phyloP scores from a whole-genome alignment of 1,140 invertebrate genomes.

The Pseudoatta argentina region DNA sequence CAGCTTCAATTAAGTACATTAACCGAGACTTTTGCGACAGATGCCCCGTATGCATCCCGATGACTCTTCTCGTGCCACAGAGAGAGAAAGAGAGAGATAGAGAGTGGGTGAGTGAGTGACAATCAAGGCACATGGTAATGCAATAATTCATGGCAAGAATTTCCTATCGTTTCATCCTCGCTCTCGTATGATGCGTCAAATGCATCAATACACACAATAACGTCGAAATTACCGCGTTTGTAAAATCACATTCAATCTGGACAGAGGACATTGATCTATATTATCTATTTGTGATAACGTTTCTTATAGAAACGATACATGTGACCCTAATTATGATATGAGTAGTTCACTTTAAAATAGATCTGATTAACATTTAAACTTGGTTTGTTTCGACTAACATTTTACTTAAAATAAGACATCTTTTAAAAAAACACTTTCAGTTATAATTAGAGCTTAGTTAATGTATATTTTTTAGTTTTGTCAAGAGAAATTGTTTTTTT shows the following conservation, averaged over 20 bases:
- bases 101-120: slow-evolving; percentile 35
- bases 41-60: background rate
- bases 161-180: slow-evolving; percentile 19
- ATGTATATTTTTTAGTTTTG: background rate
- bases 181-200: slow-evolving; percentile 35
- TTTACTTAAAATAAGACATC: too few species aligned
- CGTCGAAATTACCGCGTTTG: background rate
- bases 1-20: slow-evolving; percentile 76
- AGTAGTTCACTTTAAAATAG: background rate
- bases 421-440: background rate
- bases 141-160: slow-evolving; percentile 68
- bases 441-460: background rate
- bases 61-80: slow-evolving; percentile 27
- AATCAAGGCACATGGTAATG: slow-evolving; percentile 69
- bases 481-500: background rate
- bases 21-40: slow-evolving; percentile 69
- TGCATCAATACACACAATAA: slow-evolving; percentile 18
- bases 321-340: background rate
- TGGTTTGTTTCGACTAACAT: too few species aligned
- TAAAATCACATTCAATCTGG: slow-evolving; percentile 41
- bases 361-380: slow-evolving; percentile 25
- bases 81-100: slow-evolving; percentile 8
- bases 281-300: slow-evolving; percentile 18
- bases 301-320: background rate
- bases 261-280: background rate